Conservation (phyloP, 1,140 invertebrate genomes). For the Trypoxylus dichotomus region DNA sequence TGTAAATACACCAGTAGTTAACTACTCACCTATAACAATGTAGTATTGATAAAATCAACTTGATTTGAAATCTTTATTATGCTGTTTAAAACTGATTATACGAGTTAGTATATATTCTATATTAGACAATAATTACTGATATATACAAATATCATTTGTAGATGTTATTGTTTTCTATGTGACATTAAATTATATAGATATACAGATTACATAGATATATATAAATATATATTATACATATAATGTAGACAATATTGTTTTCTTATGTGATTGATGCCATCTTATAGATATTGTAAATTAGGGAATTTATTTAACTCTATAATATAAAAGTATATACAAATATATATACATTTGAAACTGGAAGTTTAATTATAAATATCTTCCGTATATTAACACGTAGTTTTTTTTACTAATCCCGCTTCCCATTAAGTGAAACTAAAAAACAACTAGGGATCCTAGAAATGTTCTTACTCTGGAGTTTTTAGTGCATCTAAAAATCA, state of each 20-base stretch:
- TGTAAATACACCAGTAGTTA: slow-evolving; percentile 25
- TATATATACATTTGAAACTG: slow-evolving; percentile 30
- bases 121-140: slow-evolving; percentile 29
- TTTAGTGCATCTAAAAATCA: too few relatives aligned
- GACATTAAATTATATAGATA: slow-evolving; percentile 8
- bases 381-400: slow-evolving; percentile 26
- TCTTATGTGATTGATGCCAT: slow-evolving; percentile 8
- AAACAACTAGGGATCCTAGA: neutral
- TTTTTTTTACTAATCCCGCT: slow-evolving; percentile 7
- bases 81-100: slow-evolving; percentile 24
- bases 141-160: slow-evolving; percentile 26
- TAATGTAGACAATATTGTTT: slow-evolving; percentile 21
- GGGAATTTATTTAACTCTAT: slow-evolving; percentile 30
- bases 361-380: slow-evolving; percentile 33
- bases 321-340: neutral
- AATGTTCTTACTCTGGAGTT: too few relatives aligned
- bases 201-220: slow-evolving; percentile 4
- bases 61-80: neutral
- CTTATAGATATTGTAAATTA: slow-evolving; percentile 30
- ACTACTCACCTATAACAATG: neutral
- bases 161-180: slow-evolving; percentile 12
- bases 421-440: neutral
- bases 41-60: neutral
- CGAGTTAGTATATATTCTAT: slow-evolving; percentile 11
- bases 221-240: neutral